Percentiles rank a stretch among this genome's conserved stretches.
These are phyloP conservation scores for Siphamia tubifer DNA, from an alignment of 2,113 vertebrate species.

Conservation along the genomic window DNA sequence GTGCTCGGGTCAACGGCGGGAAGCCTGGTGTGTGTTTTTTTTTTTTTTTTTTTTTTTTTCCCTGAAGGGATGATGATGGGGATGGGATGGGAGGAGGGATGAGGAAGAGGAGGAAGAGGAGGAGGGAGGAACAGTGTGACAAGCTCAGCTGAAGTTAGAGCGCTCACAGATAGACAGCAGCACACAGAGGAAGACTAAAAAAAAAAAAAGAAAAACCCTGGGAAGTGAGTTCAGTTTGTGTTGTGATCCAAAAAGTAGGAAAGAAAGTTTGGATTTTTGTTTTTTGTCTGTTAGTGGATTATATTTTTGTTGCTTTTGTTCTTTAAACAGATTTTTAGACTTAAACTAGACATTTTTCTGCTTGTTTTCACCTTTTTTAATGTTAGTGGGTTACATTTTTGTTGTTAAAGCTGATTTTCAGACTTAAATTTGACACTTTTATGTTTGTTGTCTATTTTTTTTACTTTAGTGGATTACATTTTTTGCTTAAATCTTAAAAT, in stretches of 20 bases:
- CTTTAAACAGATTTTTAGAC: neutral
- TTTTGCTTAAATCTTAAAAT: too few species aligned
- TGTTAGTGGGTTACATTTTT: neutral
- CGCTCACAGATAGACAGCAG: conserved; percentile 32
- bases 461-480: neutral
- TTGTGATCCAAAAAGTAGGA: neutral
- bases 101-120: conserved; percentile 36
- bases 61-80: neutral
- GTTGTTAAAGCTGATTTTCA: neutral
- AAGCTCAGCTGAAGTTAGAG: conserved; percentile 51
- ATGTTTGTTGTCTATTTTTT: neutral
- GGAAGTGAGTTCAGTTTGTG: neutral
- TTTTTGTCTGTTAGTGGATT: neutral
- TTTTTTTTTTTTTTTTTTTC: too few species aligned
- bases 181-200: neutral
- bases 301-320: too few species aligned
- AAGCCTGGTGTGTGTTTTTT: conserved; percentile 17
- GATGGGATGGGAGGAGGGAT: neutral
- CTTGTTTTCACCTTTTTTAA: neutral
- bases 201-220: too few species aligned
- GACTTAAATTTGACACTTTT: neutral
- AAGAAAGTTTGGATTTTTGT: neutral
- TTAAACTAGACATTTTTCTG: neutral
- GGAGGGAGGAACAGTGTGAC: conserved; percentile 39
- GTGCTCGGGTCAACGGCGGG: conserved; percentile 13